Percentiles rank a stretch among this genome's conserved stretches.
Conservation (phyloP, 2,797 vertebrate species). For the Eulemur rubriventer region DNA sequence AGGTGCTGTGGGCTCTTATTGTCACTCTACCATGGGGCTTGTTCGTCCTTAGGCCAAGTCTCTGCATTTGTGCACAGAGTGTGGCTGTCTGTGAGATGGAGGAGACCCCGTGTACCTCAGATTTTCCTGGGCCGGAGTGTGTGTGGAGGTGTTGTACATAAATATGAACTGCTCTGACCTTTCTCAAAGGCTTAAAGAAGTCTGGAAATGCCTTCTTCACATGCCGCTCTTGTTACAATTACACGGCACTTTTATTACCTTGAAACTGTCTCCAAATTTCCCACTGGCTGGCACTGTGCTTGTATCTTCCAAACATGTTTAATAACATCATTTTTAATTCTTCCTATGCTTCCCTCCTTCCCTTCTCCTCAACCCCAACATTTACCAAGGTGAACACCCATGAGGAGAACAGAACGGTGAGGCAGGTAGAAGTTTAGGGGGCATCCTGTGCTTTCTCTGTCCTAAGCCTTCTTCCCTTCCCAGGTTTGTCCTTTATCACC, state of each 20-base stretch:
- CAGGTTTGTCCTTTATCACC: not conserved
- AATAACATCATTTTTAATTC: constrained; percentile 1
- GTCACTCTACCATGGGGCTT: not conserved
- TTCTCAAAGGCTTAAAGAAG: constrained; percentile 37
- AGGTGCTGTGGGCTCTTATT: not conserved
- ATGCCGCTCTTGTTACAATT: not conserved
- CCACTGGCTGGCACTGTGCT: not conserved
- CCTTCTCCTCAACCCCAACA: not conserved
- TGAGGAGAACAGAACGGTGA: not conserved
- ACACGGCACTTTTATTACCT: not conserved
- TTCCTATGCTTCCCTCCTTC: not conserved
- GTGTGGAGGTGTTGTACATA: not conserved
- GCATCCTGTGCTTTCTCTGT: not conserved
- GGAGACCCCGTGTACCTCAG: constrained; percentile 19
- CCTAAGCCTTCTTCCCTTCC: not conserved
- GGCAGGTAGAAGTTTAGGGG: not conserved
- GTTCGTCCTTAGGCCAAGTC: constrained; percentile 20
- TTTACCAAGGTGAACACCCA: not conserved
- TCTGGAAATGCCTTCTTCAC: constrained; percentile 19
- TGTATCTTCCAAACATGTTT: constrained; percentile 4
- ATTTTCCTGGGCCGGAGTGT: not conserved
- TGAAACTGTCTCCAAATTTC: not conserved
- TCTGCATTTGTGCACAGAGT: not conserved
- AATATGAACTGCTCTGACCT: constrained; percentile 34
- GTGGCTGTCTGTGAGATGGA: constrained; percentile 17